Conservation (phyloP, 2,797 vertebrate genomes). For the Stomatorhinus walkeri region DNA sequence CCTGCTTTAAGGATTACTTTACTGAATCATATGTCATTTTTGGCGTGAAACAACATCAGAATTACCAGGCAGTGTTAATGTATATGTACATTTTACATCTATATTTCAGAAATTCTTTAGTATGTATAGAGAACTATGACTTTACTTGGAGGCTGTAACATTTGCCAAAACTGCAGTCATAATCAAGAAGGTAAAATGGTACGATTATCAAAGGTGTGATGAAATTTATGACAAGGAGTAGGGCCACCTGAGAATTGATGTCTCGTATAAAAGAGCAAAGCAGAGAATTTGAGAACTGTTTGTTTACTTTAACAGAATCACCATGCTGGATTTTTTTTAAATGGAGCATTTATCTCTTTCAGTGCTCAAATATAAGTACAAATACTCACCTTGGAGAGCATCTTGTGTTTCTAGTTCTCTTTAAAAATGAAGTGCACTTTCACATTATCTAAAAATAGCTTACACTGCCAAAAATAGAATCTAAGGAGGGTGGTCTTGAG, state of each 20-base stretch:
- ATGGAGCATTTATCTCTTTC: background rate
- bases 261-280: background rate
- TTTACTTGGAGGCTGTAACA: background rate
- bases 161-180: background rate
- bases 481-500: background rate
- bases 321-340: background rate
- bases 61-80: background rate
- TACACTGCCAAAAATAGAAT: background rate
- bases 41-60: background rate
- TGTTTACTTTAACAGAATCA: background rate
- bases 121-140: background rate
- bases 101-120: background rate
- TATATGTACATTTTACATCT: background rate
- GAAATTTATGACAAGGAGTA: background rate
- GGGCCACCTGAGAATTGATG: background rate
- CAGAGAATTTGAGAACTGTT: background rate
- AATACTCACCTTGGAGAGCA: background rate
- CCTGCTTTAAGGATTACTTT: background rate
- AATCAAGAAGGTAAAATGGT: background rate
- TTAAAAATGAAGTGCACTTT: background rate
- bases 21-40: background rate
- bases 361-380: background rate
- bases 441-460: background rate
- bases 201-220: background rate
- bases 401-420: background rate